Evolutionary conservation across 2,888 invertebrate genomes (phyloP), one percentile per base, ranked within the genome.

Genomic region (Bugula neritina): DNA sequence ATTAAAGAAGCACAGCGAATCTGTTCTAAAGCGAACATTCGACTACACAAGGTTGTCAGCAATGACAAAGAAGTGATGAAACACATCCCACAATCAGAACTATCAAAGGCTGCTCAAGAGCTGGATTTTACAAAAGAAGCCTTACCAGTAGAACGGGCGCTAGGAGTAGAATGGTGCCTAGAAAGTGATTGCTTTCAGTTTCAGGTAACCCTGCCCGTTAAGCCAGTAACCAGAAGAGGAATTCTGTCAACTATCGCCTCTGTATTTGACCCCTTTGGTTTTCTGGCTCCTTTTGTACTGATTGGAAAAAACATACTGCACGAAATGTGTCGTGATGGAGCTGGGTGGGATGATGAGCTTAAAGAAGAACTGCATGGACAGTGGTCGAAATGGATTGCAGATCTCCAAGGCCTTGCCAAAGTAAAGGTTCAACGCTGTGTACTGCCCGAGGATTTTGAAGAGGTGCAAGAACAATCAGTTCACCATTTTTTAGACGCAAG

Each of bases 101-200:
- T 74, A 72, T 76, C 74, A 57, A 57, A n/a, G 17, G 5, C 2
- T 10, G n/a, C 29, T 17, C 21, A 2, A 31, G 31, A 63, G 13
- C n/a, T 57, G 5, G 31, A 25, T 31, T 31, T 31, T 13, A 17
- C 34, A 3, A 10, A 34, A 13, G 31, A 63, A 17, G 5, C 31
- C 1, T 31, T 63, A 34, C 34, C 63, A 25, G n/a, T 34, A 29
- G 31, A 31, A 25, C 31, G 29, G 13, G 34, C 63, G 13, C 63
- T 63, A 13, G 63, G 29, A 29, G 34, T 63, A 10, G 5, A 25
- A 3, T 63, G 63, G 63, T 31, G 31, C 5, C 2, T 34, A 25
- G 29, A 63, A 3, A 63, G 10, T 27, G 63, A 63, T n/a, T 25
- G 10, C 2, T 63, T 63, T 27, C 2, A 31, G 10, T 63, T 63